Evolutionary conservation across 2,888 invertebrate species (phyloP).

Genomic region (Scaeva pyrastri): DNA sequence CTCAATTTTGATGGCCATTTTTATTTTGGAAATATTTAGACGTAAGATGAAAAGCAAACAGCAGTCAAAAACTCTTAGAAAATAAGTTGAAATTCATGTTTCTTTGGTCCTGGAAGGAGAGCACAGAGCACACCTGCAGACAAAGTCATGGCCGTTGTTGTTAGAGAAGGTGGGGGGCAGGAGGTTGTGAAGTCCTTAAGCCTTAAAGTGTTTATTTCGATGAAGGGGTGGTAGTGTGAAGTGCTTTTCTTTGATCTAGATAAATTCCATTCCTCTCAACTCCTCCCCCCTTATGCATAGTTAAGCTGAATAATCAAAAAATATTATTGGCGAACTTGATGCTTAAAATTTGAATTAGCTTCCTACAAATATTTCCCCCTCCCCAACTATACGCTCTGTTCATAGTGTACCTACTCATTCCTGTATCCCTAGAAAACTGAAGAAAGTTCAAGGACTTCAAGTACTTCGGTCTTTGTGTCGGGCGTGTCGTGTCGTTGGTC

Average conservation of each 20-base stretch:
- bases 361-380: too few species aligned
- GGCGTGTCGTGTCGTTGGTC: background rate
- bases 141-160: background rate
- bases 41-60: slow-evolving; percentile 29
- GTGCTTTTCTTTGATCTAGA: too few species aligned
- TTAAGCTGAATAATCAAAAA: too few species aligned
- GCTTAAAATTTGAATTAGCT: too few species aligned
- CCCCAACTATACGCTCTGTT: too few species aligned
- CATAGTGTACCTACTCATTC: too few species aligned
- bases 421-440: background rate
- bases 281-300: too few species aligned
- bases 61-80: slow-evolving; percentile 26
- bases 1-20: background rate
- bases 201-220: background rate
- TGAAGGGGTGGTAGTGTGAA: too few species aligned
- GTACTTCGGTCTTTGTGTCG: background rate
- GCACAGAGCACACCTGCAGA: background rate
- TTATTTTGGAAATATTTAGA: background rate
- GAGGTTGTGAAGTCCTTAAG: too few species aligned
- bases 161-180: too few species aligned
- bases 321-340: too few species aligned
- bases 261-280: too few species aligned
- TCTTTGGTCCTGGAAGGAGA: background rate
- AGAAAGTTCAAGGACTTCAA: slow-evolving; percentile 38
- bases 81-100: slow-evolving; percentile 28